Percentiles rank a stretch among this genome's conserved stretches.
These are phyloP conservation scores for Chloroceryle inda DNA, from an alignment of 2,797 vertebrate species.

Conservation along the genomic window DNA sequence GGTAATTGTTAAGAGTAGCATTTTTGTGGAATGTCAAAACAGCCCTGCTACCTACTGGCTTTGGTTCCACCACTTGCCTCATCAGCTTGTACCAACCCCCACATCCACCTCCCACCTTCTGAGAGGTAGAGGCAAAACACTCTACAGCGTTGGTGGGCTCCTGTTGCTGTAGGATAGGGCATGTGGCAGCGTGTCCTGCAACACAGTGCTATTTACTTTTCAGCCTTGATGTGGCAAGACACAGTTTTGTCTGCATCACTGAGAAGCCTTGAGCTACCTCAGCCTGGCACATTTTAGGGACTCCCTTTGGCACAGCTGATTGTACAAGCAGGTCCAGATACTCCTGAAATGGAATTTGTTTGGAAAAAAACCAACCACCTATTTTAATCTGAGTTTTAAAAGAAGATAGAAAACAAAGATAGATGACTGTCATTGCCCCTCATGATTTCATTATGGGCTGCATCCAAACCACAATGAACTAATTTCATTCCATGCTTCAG, in stretches of 20 bases:
- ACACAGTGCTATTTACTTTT: neutral
- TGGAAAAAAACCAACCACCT: neutral
- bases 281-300: neutral
- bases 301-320: neutral
- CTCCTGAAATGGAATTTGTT: neutral
- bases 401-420: neutral
- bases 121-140: neutral
- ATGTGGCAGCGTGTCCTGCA: neutral
- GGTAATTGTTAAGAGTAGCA: neutral
- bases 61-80: neutral
- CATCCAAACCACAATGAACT: neutral
- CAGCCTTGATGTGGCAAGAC: conserved; percentile 25
- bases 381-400: conserved; percentile 1
- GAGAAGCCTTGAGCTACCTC: neutral
- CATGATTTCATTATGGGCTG: neutral
- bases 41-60: neutral
- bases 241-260: neutral
- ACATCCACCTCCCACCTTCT: neutral
- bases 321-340: neutral
- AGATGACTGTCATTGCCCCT: neutral
- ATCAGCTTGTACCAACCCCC: neutral
- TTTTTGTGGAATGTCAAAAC: neutral
- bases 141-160: neutral
- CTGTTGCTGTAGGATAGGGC: neutral
- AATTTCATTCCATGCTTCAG: neutral